Conservation (phyloP, 1,140 invertebrate species). For the Pemphigus obesinymphae region DNA sequence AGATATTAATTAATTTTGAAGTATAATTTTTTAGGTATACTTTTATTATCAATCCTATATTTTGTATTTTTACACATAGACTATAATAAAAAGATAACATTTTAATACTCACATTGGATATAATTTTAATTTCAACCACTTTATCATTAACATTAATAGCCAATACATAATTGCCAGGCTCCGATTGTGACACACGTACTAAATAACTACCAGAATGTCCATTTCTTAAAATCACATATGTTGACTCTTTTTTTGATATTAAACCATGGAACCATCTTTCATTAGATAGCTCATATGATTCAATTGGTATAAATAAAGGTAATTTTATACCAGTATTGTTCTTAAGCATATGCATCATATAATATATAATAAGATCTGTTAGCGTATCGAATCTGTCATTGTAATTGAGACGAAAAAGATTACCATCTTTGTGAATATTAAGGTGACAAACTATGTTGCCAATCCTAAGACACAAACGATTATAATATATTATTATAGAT, state of each 20-base stretch:
- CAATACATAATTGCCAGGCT: conserved; percentile 94
- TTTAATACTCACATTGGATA: conserved; percentile 66
- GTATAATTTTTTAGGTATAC: too few relatives aligned
- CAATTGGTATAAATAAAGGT: conserved; percentile 86
- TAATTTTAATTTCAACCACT: conserved; percentile 95
- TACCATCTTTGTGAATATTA: conserved; percentile 97
- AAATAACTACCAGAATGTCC: conserved; percentile 97
- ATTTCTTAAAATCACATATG: conserved; percentile 87
- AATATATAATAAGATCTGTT: conserved; percentile 93
- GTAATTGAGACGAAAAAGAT: conserved; percentile 96
- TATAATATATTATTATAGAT: not conserved
- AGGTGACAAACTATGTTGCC: conserved; percentile 95
- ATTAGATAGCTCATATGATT: conserved; percentile 93
- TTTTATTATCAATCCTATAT: not conserved
- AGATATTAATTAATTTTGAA: too few relatives aligned
- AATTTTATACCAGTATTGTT: conserved; percentile 93
- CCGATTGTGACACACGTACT: conserved; percentile 95
- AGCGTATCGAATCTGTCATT: conserved; percentile 97
- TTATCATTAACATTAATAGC: conserved; percentile 91
- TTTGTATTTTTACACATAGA: too few relatives aligned
- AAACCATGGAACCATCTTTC: conserved; percentile 98
- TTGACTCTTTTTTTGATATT: conserved; percentile 92
- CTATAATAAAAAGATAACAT: not conserved
- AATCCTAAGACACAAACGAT: conserved; percentile 62
- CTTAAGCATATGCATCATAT: conserved; percentile 92